These are phyloP conservation scores for Periophthalmodon schlosseri DNA, from an alignment of 2,113 vertebrate genomes.

Conservation along the genomic window DNA sequence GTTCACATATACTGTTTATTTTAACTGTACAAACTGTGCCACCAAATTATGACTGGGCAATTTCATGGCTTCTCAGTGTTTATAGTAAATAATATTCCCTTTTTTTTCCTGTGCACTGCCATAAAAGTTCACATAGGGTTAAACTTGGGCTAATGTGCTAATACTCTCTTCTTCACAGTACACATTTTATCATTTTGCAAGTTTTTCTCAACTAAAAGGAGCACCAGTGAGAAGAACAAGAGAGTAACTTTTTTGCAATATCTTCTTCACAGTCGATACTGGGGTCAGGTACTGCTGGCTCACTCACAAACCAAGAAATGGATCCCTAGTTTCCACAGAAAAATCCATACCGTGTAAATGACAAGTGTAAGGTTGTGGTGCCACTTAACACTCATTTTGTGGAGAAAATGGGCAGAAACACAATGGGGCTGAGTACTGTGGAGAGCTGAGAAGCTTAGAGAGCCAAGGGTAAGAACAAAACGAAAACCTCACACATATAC, in stretches of 20 bases:
- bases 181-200: neutral
- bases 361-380: constrained; percentile 17
- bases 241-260: constrained; percentile 14
- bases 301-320: constrained; percentile 39
- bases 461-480: constrained; percentile 35
- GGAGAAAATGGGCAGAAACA: constrained; percentile 15
- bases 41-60: neutral
- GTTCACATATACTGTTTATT: neutral
- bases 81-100: neutral
- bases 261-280: constrained; percentile 44
- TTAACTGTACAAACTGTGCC: neutral
- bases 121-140: neutral
- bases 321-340: constrained; percentile 20
- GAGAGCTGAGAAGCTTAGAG: constrained; percentile 8
- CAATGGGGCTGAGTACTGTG: constrained; percentile 9
- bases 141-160: neutral
- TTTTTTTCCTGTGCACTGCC: neutral
- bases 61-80: neutral
- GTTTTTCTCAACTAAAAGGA: constrained; percentile 7
- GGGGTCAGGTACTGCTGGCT: constrained; percentile 45
- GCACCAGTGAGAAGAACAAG: constrained; percentile 35
- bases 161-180: neutral
- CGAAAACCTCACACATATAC: constrained; percentile 8
- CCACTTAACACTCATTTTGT: constrained; percentile 26
- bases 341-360: constrained; percentile 21